Evolutionary conservation across 1,140 invertebrate genomes (phyloP).

Genomic region (Zaprionus taronus): DNA sequence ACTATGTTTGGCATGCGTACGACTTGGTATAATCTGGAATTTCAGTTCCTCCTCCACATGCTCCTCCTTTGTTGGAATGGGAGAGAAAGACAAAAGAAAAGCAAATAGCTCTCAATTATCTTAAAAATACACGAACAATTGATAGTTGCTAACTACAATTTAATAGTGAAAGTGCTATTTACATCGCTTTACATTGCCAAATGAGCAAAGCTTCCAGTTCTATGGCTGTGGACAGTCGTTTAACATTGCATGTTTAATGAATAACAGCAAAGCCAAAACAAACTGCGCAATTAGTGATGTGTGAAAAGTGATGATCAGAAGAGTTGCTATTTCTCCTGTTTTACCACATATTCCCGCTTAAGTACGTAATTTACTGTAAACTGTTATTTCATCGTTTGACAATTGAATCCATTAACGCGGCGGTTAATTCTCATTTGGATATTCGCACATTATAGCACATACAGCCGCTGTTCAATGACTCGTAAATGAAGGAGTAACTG

Average conservation of each 20-base stretch:
- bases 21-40: slow-evolving; percentile 68
- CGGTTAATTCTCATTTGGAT: slow-evolving; percentile 55
- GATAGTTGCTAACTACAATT: not conserved
- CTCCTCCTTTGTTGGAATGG: not conserved
- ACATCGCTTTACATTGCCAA: not conserved
- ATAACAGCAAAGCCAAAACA: not conserved
- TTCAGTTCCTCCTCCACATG: slow-evolving; percentile 25
- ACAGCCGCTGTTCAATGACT: slow-evolving; percentile 59
- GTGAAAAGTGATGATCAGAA: not conserved
- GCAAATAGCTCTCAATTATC: slow-evolving; percentile 9
- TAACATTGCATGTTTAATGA: not conserved
- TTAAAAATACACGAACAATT: not conserved
- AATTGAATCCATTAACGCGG: slow-evolving; percentile 55
- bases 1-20: slow-evolving; percentile 74
- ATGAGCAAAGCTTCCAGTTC: not conserved
- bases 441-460: slow-evolving; percentile 29
- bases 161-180: not conserved
- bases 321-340: not conserved
- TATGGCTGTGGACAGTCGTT: not conserved
- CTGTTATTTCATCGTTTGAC: slow-evolving; percentile 19
- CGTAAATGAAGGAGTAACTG: slow-evolving; percentile 65
- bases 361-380: not conserved
- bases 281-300: not conserved
- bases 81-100: not conserved
- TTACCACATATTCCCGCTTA: not conserved